These are phyloP conservation scores for Cyclura pinguis DNA, from an alignment of 2,797 vertebrate species.

Conservation along the genomic window DNA sequence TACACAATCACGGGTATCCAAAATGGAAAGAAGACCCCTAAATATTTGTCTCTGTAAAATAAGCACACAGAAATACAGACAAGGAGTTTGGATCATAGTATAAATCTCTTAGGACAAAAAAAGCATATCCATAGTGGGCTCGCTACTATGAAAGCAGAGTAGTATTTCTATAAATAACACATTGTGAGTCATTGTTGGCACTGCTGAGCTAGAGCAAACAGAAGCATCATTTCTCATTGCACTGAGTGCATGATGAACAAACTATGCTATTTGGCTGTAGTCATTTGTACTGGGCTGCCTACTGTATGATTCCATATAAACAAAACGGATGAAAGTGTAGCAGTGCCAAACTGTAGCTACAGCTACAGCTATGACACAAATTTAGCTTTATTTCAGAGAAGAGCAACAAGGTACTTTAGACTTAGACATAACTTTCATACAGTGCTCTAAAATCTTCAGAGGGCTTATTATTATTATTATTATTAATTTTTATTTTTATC, in stretches of 20 bases:
- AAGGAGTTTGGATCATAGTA: slow-evolving; percentile 5
- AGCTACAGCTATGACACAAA: not conserved
- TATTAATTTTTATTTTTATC: no score
- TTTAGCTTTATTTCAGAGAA: slow-evolving; percentile 58
- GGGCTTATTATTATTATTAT: not conserved
- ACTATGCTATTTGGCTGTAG: slow-evolving; percentile 36
- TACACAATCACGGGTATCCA: not conserved
- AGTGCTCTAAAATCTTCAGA: not conserved
- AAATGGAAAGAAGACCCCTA: not conserved
- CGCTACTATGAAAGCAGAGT: slow-evolving; percentile 45
- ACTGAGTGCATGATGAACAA: slow-evolving; percentile 44
- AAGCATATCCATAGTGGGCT: slow-evolving; percentile 39
- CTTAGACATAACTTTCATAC: not conserved
- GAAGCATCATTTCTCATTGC: slow-evolving; percentile 38
- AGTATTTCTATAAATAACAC: slow-evolving; percentile 46
- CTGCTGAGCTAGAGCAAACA: slow-evolving; percentile 37
- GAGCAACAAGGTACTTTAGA: slow-evolving; percentile 30
- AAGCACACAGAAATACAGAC: not conserved
- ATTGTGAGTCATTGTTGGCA: slow-evolving; percentile 53
- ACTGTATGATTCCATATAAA: slow-evolving; percentile 18
- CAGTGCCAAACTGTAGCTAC: slow-evolving; percentile 43
- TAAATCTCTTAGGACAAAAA: slow-evolving; percentile 13
- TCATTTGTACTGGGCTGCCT: slow-evolving; percentile 53
- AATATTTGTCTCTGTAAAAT: not conserved
- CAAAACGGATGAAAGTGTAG: slow-evolving; percentile 16